A percentile compares a stretch with the other conserved stretches of the same genome.
Conservation (phyloP, 2,888 invertebrate genomes). For the Candidula unifasciata region DNA sequence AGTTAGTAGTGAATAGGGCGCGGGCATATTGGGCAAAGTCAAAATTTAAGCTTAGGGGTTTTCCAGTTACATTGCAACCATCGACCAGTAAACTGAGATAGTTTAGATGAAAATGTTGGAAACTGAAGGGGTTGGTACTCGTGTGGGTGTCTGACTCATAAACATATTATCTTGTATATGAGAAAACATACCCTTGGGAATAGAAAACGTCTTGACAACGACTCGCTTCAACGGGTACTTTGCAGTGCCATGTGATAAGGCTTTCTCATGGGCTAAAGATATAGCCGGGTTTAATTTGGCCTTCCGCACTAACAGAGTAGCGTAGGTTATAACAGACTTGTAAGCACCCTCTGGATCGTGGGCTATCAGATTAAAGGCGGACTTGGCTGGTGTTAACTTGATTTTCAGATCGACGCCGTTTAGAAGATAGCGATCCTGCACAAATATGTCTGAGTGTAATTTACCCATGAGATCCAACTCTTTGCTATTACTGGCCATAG, state of each 20-base stretch:
- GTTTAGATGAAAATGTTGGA: too few relatives aligned
- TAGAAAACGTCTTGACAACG: constrained; percentile 26
- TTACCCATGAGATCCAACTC: constrained; percentile 36
- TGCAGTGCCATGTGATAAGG: constrained; percentile 14
- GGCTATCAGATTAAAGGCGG: constrained; percentile 33
- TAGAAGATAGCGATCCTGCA: constrained; percentile 28
- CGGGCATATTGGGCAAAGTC: too few relatives aligned
- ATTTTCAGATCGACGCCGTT: constrained; percentile 10
- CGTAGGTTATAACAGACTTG: constrained; percentile 7
- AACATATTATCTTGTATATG: neutral
- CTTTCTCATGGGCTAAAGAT: constrained; percentile 2
- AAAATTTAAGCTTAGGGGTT: too few relatives aligned
- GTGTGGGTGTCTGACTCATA: too few relatives aligned
- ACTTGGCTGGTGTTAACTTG: neutral
- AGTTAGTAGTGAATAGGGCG: too few relatives aligned
- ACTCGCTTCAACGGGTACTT: constrained; percentile 46
- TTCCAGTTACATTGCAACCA: too few relatives aligned
- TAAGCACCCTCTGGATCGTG: neutral
- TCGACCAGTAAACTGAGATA: too few relatives aligned
- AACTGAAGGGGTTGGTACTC: neutral
- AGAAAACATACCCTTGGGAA: constrained; percentile 27
- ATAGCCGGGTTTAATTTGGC: constrained; percentile 1
- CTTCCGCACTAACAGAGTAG: constrained; percentile 33
- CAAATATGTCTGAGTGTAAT: constrained; percentile 34
- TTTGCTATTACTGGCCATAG: neutral